Evolutionary conservation across 2,888 invertebrate genomes (phyloP), one percentile per base, ranked within the genome.

Genomic region (Ichneumon xanthorius): DNA sequence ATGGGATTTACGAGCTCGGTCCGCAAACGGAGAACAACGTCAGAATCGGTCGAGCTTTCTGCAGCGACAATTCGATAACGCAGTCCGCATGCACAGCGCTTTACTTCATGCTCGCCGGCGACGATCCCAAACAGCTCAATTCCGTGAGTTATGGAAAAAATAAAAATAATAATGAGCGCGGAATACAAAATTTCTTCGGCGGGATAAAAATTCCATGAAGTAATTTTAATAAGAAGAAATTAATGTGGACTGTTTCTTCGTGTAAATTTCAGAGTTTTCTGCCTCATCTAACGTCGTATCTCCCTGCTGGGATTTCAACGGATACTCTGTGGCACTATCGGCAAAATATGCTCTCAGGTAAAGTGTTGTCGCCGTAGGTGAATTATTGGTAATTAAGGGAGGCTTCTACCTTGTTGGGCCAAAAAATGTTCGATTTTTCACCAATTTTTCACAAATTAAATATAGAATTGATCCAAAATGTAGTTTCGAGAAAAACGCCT

Each of bases 341-440:
- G n/a, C 87, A 87, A 82, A 81, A 87, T 72, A 63, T 87, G 0
- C 7, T 70, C 4, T 48, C 86, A 33, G 87, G 87, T 87, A 84
- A 85, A 5, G 1, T 53, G 11, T 37, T 48, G 37, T 61, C 9
- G 58, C 14, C 37, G 0, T 26, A 4, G 11, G 5, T 67, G 9
- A 68, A 58, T 78, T 40, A 11, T 72, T n/a, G 16, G n/a, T 4
- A 33, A 68, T 37, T 40, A 26, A 3, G 26, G 26, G 26, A 2
- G 26, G 26, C 1, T 26, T 26, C 26, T 26, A 26, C 26, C 26
- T 26, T 26, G 26, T 26, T 26, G 26, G 1, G 26, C 26, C 26
- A 26, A 26, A 26, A 26, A 26, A 26, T 26, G 26, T 26, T 26
- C 26, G 26, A 26, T 26, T 26, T 26, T 26, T 26, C 26, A 26